Conservation (phyloP, 2,113 vertebrate genomes). For the Illadopsis cleaveri region DNA sequence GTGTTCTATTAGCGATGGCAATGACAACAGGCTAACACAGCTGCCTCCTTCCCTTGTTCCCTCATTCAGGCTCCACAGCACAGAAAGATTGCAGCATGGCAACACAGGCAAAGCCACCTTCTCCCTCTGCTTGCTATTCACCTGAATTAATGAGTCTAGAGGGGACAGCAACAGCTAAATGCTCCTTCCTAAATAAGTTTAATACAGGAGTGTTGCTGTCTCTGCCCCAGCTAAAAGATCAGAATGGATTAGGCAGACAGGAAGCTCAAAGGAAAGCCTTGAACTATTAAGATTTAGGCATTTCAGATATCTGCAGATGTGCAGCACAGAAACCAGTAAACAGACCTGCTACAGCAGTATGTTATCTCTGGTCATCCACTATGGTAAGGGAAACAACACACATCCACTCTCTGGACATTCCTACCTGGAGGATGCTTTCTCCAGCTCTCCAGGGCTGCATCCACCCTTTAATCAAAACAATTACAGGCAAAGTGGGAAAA, state of each 20-base stretch:
- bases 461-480: neutral
- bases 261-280: neutral
- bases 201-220: neutral
- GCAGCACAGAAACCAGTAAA: neutral
- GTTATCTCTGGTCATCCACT: neutral
- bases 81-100: neutral
- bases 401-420: neutral
- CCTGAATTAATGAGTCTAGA: neutral
- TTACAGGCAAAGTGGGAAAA: neutral
- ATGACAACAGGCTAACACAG: constrained; percentile 37
- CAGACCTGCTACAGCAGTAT: neutral
- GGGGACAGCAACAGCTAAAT: neutral
- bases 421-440: neutral
- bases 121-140: neutral
- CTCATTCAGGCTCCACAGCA: neutral
- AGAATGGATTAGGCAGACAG: neutral
- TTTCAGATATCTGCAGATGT: neutral
- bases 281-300: neutral
- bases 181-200: neutral
- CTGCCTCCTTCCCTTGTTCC: constrained; percentile 31
- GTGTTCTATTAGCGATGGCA: constrained; percentile 48
- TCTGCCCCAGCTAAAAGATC: neutral
- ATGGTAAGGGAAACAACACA: neutral
- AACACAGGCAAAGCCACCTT: neutral
- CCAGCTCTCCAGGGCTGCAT: neutral